Conservation (phyloP, 2,888 invertebrate genomes). For the Synanthedon formicaeformis region DNA sequence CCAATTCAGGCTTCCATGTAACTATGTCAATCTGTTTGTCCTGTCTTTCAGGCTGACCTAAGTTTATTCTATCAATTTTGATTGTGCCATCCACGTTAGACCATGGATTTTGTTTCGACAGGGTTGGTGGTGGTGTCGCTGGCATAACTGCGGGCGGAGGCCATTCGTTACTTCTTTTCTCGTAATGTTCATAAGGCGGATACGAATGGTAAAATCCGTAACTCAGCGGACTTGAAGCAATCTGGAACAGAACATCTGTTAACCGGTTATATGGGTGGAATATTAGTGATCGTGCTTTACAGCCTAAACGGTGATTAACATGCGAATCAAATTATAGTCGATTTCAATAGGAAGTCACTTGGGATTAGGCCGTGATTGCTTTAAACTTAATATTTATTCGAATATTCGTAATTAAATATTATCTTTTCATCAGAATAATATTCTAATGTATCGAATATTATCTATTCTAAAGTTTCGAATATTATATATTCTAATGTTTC, state of each 20-base stretch:
- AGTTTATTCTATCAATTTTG: constrained; percentile 41
- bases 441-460: too few relatives aligned
- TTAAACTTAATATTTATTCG: too few relatives aligned
- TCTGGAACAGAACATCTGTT: constrained; percentile 70
- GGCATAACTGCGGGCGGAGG: constrained; percentile 40
- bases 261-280: constrained; percentile 46
- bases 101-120: constrained; percentile 29
- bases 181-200: constrained; percentile 57
- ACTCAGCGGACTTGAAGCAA: constrained; percentile 79
- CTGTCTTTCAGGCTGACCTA: constrained; percentile 15
- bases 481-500: too few relatives aligned
- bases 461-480: too few relatives aligned
- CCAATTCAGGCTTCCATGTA: constrained; percentile 30
- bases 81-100: constrained; percentile 17
- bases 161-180: constrained; percentile 51
- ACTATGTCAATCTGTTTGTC: constrained; percentile 12
- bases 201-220: constrained; percentile 80
- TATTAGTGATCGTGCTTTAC: constrained; percentile 30
- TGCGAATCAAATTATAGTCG: neutral
- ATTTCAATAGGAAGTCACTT: too few relatives aligned
- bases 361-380: too few relatives aligned
- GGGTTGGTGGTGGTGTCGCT: constrained; percentile 28
- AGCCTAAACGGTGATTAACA: constrained; percentile 25
- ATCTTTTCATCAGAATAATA: too few relatives aligned
- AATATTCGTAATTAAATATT: too few relatives aligned